Base-by-base conservation (phyloP, 2,888 invertebrate species). In the Synanthedon tipuliformis region DNA sequence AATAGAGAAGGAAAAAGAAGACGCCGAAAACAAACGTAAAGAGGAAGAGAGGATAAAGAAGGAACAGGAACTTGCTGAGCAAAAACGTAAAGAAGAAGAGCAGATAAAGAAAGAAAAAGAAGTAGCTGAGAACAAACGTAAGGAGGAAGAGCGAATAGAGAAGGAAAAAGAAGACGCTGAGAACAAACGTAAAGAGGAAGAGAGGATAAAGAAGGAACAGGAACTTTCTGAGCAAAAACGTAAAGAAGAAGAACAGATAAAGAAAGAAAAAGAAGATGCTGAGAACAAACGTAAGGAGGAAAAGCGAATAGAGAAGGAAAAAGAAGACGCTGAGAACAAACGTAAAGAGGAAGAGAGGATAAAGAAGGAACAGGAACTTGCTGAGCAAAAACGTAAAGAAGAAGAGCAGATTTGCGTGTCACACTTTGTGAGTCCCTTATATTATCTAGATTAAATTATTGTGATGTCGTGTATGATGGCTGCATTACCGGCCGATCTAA, bases 181-280 rank as follows among this genome's bases (percentile, higher is more conserved):
- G 41, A 10, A 41, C 10, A 40, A 53, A 45, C 41, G 50, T 50
- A 23, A 23, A 50, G 50, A 55, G 7, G 52, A 16, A 16, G 16
- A 48, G 5, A 40, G 51, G 40, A 53, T 51, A 50, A 54, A 51
- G 53, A 59, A n/a, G 54, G 41, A 48, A 56, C 52, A 40, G 51
- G 16, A 54, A 60, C 55, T 56, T 49, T 51, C 57, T 50, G 51
- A 53, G 60, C 54, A 54, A 48, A 51, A 57, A 59, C 53, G 53
- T 50, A 51, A 50, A 52, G 49, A 23, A 52, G 50, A 50, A n/a
- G 50, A 50, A 4, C 0, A 2, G 7, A 50, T 50, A 50, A 53
- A 54, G 34, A 55, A 53, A 41, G 66, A 54, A 53, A 54, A 48
- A 54, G 59, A 50, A 59, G 59, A 51, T 60, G 54, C 48, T 53